A percentile compares a stretch with the other conserved stretches of the same genome.
These are phyloP conservation scores for Benthosema pterotum DNA, from an alignment of 2,797 vertebrate species.

Conservation along the genomic window DNA sequence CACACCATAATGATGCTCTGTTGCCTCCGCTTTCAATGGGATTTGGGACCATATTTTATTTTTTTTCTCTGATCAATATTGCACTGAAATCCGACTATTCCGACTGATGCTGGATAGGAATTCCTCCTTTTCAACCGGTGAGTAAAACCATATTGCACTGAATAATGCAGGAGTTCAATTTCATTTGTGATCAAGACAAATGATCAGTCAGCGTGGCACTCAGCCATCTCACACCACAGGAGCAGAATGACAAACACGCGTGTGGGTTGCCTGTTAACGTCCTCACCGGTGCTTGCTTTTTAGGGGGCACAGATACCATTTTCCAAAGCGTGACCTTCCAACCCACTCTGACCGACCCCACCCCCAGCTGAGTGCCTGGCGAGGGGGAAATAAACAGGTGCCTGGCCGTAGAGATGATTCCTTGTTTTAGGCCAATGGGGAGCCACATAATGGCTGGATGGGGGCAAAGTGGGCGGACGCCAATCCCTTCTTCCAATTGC, in stretches of 20 bases:
- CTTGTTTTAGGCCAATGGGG: constrained; percentile 60
- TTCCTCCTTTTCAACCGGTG: constrained; percentile 27
- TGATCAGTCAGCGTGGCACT: constrained; percentile 51
- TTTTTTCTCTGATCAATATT: constrained; percentile 17
- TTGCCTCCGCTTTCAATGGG: constrained; percentile 6
- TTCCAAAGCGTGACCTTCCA: constrained; percentile 65
- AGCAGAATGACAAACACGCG: constrained; percentile 43
- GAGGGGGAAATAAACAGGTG: constrained; percentile 53
- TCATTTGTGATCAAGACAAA: constrained; percentile 37
- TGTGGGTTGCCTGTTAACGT: constrained; percentile 53
- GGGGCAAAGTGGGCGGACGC: constrained; percentile 37
- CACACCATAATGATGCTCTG: constrained; percentile 7
- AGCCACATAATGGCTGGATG: constrained; percentile 55
- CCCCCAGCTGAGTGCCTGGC: constrained; percentile 34
- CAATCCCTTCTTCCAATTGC: constrained; percentile 47
- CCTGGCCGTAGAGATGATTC: constrained; percentile 52
- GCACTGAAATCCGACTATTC: constrained; percentile 15
- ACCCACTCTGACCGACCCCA: constrained; percentile 18
- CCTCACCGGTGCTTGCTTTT: constrained; percentile 46
- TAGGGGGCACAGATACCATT: constrained; percentile 59
- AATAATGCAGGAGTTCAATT: constrained; percentile 32
- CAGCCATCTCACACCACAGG: constrained; percentile 45
- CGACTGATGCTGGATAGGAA: constrained; percentile 17
- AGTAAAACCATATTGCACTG: too few relatives aligned
- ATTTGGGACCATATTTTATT: constrained; percentile 11